Base-by-base conservation (phyloP, 2,797 vertebrate genomes). In the Sebastiscus albofasciatus region DNA sequence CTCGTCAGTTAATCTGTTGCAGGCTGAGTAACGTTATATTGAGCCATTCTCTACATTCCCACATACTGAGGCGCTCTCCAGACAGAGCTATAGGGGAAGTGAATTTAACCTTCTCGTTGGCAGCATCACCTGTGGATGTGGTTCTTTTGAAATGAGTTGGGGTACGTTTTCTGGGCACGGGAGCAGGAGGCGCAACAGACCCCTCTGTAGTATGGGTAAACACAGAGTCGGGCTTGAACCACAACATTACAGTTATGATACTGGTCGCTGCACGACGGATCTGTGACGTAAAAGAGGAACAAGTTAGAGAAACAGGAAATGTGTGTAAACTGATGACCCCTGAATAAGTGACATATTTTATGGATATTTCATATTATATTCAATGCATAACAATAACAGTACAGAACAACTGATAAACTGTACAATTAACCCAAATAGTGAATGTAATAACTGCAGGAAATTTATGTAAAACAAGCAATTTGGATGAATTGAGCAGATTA, bases 181-280 rank as follows among this genome's bases (percentile, higher is more conserved):
- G 86, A 82, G 79, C 95, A 96, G 56, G 96, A 95, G 2, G 87
- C 78, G 4, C 95, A 96, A 92, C 95, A 96, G 34, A 95, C 90
- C 2, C 84, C 87, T 75, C 86, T 94, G 87, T 96, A 96, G 90
- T 96, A 96, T 0, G 92, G 76, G 77, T 96, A 96, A 61, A 96
- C 81, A 60, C 96, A 96, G 62, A 96, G 90, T 66, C 92, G 83
- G 27, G 95, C 95, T 87, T 96, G 95, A 70, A 96, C 93, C 87
- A 96, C 96, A 84, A 96, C 89, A 85, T 91, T 73, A 27, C 96
- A 96, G 89, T 95, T 96, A 71, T 93, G 93, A 76, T 96, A 94
- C 92, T 95, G 92, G 86, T 96, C 93, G 24, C 72, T 89, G 90
- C 95, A 96, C 16, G 83, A 90, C 10, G 87, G 85, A 73, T 93